A percentile compares a stretch with the other conserved stretches of the same genome.
Conservation (phyloP, 2,888 invertebrate genomes). For the Pseudococcus viburni region DNA sequence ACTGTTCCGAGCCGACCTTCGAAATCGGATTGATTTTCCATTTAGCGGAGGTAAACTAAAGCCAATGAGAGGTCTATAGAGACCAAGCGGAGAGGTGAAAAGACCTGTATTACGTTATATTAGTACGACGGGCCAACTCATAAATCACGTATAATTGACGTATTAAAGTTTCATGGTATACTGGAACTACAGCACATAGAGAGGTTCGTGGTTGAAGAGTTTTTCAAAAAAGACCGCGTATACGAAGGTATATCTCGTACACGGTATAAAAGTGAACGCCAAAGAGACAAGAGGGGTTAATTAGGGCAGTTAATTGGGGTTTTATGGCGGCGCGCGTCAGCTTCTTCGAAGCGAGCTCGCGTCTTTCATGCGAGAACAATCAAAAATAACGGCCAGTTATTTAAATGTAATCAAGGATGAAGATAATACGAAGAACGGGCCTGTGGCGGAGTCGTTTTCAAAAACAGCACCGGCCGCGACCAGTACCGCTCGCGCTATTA, state of each 20-base stretch:
- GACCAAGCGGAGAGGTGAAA: neutral
- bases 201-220: conserved; percentile 22
- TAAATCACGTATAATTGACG: conserved; percentile 55
- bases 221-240: conserved; percentile 13
- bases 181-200: neutral
- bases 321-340: neutral
- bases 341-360: neutral
- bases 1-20: neutral
- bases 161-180: conserved; percentile 35
- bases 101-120: conserved; percentile 10
- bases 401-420: conserved; percentile 50
- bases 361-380: conserved; percentile 36
- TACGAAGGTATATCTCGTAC: neutral
- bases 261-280: neutral
- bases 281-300: neutral
- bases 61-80: neutral
- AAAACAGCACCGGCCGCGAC: neutral
- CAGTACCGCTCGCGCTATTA: neutral
- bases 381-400: conserved; percentile 26
- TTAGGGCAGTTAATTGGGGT: conserved; percentile 41
- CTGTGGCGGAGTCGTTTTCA: neutral
- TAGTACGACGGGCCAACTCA: conserved; percentile 13
- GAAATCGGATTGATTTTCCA: conserved; percentile 26
- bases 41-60: neutral
- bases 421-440: neutral